phyloP scores from a whole-genome alignment of 2,113 vertebrate species.

The Tylochromis polylepis region DNA sequence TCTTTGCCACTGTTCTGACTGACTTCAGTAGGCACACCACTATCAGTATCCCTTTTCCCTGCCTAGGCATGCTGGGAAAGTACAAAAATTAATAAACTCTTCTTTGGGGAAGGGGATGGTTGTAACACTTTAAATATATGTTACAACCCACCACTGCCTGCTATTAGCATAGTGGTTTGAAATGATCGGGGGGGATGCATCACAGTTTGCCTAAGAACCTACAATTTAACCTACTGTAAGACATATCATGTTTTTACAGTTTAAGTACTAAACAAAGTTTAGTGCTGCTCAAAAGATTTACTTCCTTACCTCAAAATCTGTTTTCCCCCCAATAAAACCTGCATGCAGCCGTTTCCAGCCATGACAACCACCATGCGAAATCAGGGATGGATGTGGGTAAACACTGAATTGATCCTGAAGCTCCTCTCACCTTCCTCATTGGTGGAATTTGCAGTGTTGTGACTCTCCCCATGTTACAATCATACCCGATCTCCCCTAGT shows the following conservation, averaged over 20 bases:
- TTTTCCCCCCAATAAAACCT: background rate
- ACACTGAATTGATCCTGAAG: background rate
- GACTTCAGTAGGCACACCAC: background rate
- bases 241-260: background rate
- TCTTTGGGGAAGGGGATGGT: background rate
- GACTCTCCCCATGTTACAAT: background rate
- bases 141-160: background rate
- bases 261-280: background rate
- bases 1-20: background rate
- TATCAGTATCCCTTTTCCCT: background rate
- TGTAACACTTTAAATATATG: background rate
- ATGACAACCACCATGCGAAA: background rate
- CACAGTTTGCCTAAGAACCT: background rate
- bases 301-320: background rate
- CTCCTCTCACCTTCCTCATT: background rate
- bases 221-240: background rate
- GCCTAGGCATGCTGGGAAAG: background rate
- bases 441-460: background rate
- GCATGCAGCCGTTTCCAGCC: background rate
- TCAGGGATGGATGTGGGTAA: background rate
- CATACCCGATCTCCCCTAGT: accelerated
- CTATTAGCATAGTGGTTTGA: background rate
- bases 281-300: background rate
- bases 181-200: background rate
- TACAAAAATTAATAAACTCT: background rate